Base-by-base conservation (phyloP, 2,113 vertebrate genomes). In the Solea senegalensis region DNA sequence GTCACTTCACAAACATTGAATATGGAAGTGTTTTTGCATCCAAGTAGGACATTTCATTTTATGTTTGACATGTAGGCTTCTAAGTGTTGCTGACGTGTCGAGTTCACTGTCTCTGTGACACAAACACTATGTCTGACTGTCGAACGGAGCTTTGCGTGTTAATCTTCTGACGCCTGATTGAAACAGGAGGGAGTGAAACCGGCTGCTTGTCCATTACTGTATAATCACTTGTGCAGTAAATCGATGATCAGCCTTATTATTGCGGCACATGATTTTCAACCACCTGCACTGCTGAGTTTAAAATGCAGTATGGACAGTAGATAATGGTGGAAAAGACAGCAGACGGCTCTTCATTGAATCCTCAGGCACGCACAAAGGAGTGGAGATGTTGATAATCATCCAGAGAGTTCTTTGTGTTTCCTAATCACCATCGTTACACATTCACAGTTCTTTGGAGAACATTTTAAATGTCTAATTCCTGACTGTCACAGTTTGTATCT, bases 281-380 rank as follows among this genome's bases (percentile, higher is more conserved):
- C 1, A 14, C 45, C 44, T 52, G n/a, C 45, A n/a, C 51, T 26
- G 4, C 13, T 70, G 52, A 60, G 44, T 63, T 57, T 34, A 34
- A 50, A 64, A 60, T 56, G 9, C 26, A 51, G 11, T 0, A 21
- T 50, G 49, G 60, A 40, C 39, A 48, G 43, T 5, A 71, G 34
- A 67, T 21, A 16, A 21, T 21, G 21, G 21, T 21, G 21, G 21
- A 21, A 21, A 21, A 21, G 21, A 21, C 21, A 45, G 28, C 61
- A 28, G 53, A 45, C 26, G 14, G 74, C 44, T 52, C 13, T 65
- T 74, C 49, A 80, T 82, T 80, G 46, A 50, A 71, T 71, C 62
- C 43, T 70, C 41, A 57, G 58, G 50, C 39, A 67, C 27, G 49
- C 50, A 63, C 50, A 12, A 54, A 52, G 16, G 16, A 56, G 9